A percentile compares a stretch with the other conserved stretches of the same genome.
phyloP scores from a whole-genome alignment of 2,888 invertebrate species.

The Latrodectus elegans region DNA sequence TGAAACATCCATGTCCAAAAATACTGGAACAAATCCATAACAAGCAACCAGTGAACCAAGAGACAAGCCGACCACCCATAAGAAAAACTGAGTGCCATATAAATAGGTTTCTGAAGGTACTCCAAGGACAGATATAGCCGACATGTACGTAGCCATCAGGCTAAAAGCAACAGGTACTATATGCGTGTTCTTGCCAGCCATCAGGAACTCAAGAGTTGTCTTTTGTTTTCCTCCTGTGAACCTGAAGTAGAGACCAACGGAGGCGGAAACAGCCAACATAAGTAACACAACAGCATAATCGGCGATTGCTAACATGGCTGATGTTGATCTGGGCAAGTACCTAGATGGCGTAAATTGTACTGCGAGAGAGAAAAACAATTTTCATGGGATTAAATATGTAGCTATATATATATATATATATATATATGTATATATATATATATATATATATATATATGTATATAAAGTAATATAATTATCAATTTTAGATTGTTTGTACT shows the following conservation, averaged over 20 bases:
- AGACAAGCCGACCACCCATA: conserved; percentile 85
- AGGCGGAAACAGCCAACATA: conserved; percentile 46
- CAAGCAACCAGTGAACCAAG: conserved; percentile 86
- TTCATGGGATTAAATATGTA: no score
- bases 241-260: conserved; percentile 86
- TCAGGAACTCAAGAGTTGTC: conserved; percentile 81
- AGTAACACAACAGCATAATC: conserved; percentile 40
- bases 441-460: no score
- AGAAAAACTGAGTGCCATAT: conserved; percentile 86
- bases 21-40: conserved; percentile 87
- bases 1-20: conserved; percentile 86
- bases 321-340: not conserved
- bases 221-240: conserved; percentile 89
- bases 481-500: no score
- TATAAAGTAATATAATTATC: no score
- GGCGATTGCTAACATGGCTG: not conserved
- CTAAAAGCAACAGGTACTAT: conserved; percentile 88
- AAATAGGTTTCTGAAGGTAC: conserved; percentile 90
- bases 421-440: no score
- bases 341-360: no score
- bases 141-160: conserved; percentile 93
- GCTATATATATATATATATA: no score
- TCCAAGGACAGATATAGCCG: conserved; percentile 82
- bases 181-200: conserved; percentile 88
- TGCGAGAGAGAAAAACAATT: no score